Base-by-base conservation (phyloP, 2,113 vertebrate species). In the Hippocampus comes region DNA sequence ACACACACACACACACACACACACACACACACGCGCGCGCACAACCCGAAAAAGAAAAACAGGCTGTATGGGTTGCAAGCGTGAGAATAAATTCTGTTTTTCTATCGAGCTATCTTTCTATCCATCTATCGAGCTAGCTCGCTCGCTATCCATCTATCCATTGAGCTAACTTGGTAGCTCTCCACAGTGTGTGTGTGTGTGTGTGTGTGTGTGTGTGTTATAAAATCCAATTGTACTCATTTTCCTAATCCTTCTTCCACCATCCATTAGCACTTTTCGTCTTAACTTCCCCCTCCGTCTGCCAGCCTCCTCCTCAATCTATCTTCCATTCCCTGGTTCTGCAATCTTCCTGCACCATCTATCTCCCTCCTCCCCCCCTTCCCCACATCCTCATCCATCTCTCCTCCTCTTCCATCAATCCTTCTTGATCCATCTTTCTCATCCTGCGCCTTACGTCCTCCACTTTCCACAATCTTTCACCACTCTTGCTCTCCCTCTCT, bases 1-100 rank as follows among this genome's bases (percentile, higher is more conserved):
- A 30, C 30, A 30, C 30, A 30, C 30, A 30, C 30, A 30, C 30
- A 30, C 30, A 30, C 42, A 43, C 42, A 43, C 42, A 43, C 9
- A 82, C 78, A 73, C 70, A 75, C 77, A 87, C 85, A 86, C 68
- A 84, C 84, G 83, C 76, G 78, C 9, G 23, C 55, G 2, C 30
- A 2, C 30, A 3, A n/a, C n/a, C n/a, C n/a, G n/a, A 30, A 34
- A 34, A 34, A 9, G 14, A 60, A 60, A 30, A 60, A 64, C 34
- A 64, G 11, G 1, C 9, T 6, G 41, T 6, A 14, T 65, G 15
- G 48, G 17, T 51, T 20, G 15, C 5, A 1, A 51, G 48, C 48
- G 17, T 51, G 48, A 51, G 48, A 51, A 18, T 51, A 51, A 4
- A 20, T 51, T 51, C 48, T 49, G 48, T 51, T 51, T 20, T 15